These are phyloP conservation scores for Rhamnusium bicolor DNA, from an alignment of 2,888 invertebrate genomes.

Conservation along the genomic window DNA sequence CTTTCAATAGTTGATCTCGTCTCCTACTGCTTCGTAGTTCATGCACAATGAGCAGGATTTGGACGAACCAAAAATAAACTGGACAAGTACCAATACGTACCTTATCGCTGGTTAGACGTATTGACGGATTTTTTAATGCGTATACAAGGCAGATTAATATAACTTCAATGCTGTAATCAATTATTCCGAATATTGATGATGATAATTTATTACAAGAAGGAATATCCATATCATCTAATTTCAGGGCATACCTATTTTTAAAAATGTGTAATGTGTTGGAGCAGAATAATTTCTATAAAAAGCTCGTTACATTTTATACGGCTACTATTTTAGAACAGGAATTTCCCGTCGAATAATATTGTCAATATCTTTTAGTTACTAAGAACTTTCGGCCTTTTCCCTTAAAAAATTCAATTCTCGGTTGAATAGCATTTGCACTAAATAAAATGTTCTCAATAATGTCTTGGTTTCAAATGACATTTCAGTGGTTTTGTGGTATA, in stretches of 20 bases:
- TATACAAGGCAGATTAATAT: no score
- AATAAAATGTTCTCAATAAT: slow-evolving; percentile 8
- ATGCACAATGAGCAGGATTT: no score
- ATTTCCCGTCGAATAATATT: neutral
- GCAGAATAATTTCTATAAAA: neutral
- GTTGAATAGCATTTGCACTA: slow-evolving; percentile 2
- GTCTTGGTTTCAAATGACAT: slow-evolving; percentile 25
- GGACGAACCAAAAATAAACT: no score
- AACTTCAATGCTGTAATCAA: no score
- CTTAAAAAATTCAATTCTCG: neutral
- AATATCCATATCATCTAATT: neutral
- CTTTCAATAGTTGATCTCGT: no score
- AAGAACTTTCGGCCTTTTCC: neutral
- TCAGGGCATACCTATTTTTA: neutral
- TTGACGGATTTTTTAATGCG: no score
- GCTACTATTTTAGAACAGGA: neutral
- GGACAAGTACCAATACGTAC: no score
- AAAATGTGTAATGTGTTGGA: neutral
- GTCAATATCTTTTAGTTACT: neutral
- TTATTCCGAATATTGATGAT: neutral
- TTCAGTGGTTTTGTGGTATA: slow-evolving; percentile 19
- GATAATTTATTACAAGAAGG: neutral
- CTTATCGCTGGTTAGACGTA: no score
- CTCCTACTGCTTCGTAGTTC: no score
- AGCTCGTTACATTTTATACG: no score